Evolutionary conservation across 2,113 vertebrate genomes (phyloP).

Genomic region (Thinocorus orbignyianus): DNA sequence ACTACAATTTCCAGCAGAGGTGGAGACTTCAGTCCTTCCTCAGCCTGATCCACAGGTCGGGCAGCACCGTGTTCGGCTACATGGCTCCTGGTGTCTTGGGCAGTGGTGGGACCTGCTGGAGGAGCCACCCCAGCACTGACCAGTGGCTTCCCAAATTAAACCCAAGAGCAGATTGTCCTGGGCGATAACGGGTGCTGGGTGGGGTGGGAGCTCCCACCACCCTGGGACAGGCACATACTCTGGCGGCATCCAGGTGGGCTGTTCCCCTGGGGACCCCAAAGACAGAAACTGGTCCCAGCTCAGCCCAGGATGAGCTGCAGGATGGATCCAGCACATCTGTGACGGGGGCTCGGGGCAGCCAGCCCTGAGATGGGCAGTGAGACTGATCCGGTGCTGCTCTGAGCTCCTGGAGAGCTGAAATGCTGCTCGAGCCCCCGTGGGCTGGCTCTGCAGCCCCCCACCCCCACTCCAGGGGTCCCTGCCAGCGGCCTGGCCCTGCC

Average conservation of each 20-base stretch:
- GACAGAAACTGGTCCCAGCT: background rate
- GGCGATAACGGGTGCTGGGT: background rate
- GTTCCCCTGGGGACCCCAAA: background rate
- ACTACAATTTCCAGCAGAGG: background rate
- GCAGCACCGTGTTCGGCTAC: background rate
- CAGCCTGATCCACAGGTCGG: background rate
- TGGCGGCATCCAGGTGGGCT: background rate
- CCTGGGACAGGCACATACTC: fast-evolving
- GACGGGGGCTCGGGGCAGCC: fast-evolving
- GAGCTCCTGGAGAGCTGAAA: fast-evolving
- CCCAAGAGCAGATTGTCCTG: too few species aligned
- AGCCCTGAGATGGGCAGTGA: background rate
- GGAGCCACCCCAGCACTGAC: background rate
- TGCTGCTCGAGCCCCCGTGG: fast-evolving
- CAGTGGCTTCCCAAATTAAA: background rate
- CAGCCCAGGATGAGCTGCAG: background rate
- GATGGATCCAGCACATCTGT: fast-evolving
- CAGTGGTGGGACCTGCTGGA: fast-evolving
- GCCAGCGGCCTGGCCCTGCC: background rate
- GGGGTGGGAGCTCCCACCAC: too few species aligned
- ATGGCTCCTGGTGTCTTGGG: background rate
- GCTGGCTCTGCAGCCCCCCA: background rate
- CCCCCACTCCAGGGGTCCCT: too few species aligned
- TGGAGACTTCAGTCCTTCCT: background rate
- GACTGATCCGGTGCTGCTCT: fast-evolving